Percentiles rank a stretch among this genome's conserved stretches.
phyloP scores from a whole-genome alignment of 2,113 vertebrate genomes.

The Tupaia chinensis region DNA sequence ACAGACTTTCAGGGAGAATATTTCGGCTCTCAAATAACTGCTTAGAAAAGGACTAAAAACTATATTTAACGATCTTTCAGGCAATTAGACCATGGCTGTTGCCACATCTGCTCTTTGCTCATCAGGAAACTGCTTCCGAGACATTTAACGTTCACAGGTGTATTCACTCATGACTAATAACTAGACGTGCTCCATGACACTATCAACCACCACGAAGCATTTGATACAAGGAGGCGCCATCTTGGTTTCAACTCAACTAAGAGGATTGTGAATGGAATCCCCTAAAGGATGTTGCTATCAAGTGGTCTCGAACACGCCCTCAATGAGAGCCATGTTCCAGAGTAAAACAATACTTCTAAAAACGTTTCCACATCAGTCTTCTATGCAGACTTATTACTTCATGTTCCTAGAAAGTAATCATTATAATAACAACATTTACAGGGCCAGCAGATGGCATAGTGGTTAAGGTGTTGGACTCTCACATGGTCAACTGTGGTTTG shows the following conservation, averaged over 20 bases:
- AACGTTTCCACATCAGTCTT: background rate
- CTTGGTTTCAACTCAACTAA: background rate
- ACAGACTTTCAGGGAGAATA: conserved; percentile 38
- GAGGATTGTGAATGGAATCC: background rate
- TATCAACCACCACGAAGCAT: background rate
- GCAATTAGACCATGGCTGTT: conserved; percentile 57
- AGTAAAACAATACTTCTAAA: background rate
- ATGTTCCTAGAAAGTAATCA: background rate
- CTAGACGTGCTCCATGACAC: conserved; percentile 27
- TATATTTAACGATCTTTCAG: conserved; percentile 59
- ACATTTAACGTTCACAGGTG: conserved; percentile 76
- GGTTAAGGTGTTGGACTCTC: too few species aligned
- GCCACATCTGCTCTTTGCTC: conserved; percentile 72
- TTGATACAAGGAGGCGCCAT: background rate
- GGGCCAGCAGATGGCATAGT: too few species aligned
- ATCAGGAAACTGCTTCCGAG: conserved; percentile 72
- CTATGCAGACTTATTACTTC: background rate
- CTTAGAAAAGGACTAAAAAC: conserved; percentile 63
- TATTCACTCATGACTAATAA: conserved; percentile 69
- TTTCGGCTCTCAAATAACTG: conserved; percentile 64
- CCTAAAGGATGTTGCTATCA: background rate
- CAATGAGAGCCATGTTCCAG: background rate
- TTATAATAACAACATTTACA: background rate
- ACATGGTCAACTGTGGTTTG: too few species aligned
- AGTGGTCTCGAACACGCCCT: background rate